Conservation (phyloP, 2,797 vertebrate species). For the Cuculus canorus region DNA sequence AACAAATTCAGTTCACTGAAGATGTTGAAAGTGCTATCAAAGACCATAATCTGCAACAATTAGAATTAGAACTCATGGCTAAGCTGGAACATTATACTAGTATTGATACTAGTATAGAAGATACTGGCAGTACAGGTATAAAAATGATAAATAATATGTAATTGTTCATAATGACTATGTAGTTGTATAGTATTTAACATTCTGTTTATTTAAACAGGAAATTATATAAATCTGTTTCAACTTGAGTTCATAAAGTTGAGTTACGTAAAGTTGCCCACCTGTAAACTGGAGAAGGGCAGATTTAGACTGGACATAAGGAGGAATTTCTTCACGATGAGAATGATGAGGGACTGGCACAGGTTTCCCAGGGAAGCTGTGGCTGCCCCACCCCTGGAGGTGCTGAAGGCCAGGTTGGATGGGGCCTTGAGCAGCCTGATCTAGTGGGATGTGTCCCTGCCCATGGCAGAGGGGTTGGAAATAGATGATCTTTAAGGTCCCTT, state of each 20-base stretch:
- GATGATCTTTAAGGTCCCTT: too few relatives aligned
- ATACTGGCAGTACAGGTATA: conserved; percentile 80
- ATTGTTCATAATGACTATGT: not conserved
- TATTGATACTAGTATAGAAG: conserved; percentile 81
- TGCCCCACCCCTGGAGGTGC: too few relatives aligned
- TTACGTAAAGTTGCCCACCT: not conserved
- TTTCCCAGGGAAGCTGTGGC: too few relatives aligned
- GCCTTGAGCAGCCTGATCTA: too few relatives aligned
- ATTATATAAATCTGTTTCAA: not conserved
- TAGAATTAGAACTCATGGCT: conserved; percentile 86
- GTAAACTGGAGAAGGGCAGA: too few relatives aligned
- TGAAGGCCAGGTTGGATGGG: too few relatives aligned
- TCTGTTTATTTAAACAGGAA: not conserved
- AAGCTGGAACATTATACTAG: conserved; percentile 94
- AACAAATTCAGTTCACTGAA: conserved; percentile 98
- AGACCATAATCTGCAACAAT: conserved; percentile 85
- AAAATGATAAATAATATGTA: not conserved
- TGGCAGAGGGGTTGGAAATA: too few relatives aligned
- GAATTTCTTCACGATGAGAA: too few relatives aligned
- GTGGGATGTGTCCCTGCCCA: too few relatives aligned
- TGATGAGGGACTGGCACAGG: too few relatives aligned
- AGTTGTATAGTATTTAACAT: not conserved
- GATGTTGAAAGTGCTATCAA: conserved; percentile 90
- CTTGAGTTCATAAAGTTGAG: not conserved
- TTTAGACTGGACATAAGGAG: too few relatives aligned